These are phyloP conservation scores for Trichonephila clavipes DNA, from an alignment of 1,140 invertebrate species.

Conservation along the genomic window DNA sequence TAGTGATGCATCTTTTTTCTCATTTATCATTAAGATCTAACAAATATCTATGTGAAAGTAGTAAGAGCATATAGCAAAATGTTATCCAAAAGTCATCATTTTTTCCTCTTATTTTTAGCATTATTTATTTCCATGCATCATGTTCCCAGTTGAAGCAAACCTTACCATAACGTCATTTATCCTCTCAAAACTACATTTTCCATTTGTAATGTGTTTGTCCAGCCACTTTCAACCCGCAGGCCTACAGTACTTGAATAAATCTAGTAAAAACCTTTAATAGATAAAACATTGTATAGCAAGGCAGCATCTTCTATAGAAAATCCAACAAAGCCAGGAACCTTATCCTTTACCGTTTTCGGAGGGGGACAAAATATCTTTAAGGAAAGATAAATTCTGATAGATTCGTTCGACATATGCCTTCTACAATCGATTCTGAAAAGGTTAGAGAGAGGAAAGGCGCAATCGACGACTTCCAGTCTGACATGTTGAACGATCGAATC, in stretches of 20 bases:
- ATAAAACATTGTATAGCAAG: neutral
- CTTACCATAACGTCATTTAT: too few relatives aligned
- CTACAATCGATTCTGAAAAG: slow-evolving; percentile 54
- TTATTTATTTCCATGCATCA: too few relatives aligned
- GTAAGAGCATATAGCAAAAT: too few relatives aligned
- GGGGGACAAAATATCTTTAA: slow-evolving; percentile 31
- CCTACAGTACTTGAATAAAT: neutral
- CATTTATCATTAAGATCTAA: too few relatives aligned
- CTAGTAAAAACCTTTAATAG: neutral
- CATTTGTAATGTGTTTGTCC: too few relatives aligned
- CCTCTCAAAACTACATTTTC: too few relatives aligned
- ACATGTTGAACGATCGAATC: slow-evolving; percentile 68
- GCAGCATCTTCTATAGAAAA: neutral
- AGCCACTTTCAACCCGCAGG: too few relatives aligned
- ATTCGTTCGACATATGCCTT: slow-evolving; percentile 73
- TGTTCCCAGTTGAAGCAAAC: too few relatives aligned
- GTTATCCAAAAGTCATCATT: too few relatives aligned
- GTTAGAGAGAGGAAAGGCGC: neutral
- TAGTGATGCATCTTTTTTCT: too few relatives aligned
- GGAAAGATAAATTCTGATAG: slow-evolving; percentile 70
- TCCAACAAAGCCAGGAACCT: slow-evolving; percentile 4
- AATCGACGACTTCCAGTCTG: slow-evolving; percentile 65
- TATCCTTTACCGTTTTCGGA: neutral
- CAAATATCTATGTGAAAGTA: too few relatives aligned
- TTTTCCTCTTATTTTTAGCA: too few relatives aligned